phyloP scores from a whole-genome alignment of 2,797 vertebrate species.

The Notamacropus eugenii region DNA sequence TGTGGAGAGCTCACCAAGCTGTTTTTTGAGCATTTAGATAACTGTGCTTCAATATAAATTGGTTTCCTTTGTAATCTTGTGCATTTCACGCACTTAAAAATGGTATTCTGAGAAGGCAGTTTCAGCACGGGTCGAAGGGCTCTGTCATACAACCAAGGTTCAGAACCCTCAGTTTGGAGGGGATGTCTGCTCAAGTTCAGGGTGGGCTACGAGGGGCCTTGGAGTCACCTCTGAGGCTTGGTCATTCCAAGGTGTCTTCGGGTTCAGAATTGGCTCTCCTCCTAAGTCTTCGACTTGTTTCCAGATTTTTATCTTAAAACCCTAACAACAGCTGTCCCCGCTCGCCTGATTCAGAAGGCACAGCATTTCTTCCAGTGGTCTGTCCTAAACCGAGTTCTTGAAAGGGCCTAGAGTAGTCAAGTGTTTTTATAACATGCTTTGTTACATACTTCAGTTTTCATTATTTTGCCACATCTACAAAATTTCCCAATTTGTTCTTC shows the following conservation, averaged over 20 bases:
- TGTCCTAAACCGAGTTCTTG: not conserved
- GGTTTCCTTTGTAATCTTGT: not conserved
- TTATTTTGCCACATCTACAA: not conserved
- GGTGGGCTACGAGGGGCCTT: not conserved
- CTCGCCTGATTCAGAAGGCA: not conserved
- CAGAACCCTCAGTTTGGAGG: not conserved
- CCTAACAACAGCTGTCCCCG: not conserved
- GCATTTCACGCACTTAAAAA: not conserved
- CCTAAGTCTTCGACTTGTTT: constrained; percentile 15
- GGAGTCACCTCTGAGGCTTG: not conserved
- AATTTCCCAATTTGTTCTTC: not conserved
- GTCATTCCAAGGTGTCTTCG: not conserved
- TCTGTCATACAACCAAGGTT: not conserved
- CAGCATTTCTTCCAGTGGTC: not conserved
- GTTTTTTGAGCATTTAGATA: not conserved
- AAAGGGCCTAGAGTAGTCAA: not conserved
- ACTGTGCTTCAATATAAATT: not conserved
- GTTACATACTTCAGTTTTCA: not conserved
- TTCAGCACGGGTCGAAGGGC: not conserved
- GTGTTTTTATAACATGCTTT: not conserved
- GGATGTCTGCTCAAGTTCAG: not conserved
- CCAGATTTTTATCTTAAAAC: not conserved
- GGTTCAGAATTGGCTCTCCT: constrained; percentile 5
- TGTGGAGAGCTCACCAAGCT: not conserved
- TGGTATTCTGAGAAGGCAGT: not conserved